Evolutionary conservation across 2,113 vertebrate genomes (phyloP).

Genomic region (Myiagra hebetior): DNA sequence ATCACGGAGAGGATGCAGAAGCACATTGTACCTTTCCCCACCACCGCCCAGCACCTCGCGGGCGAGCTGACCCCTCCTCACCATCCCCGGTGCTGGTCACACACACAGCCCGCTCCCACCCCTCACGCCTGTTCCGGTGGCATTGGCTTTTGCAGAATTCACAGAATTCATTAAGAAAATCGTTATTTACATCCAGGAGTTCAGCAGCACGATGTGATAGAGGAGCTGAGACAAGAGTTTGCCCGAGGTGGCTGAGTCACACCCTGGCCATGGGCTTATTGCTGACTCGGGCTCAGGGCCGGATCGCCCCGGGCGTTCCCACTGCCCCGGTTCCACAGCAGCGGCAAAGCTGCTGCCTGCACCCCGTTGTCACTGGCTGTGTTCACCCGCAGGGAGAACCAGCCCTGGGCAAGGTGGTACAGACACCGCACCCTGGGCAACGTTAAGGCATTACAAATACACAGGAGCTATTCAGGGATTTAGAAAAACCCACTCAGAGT

Average conservation of each 20-base stretch:
- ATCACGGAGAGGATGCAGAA: neutral
- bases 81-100: neutral
- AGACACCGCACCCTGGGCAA: neutral
- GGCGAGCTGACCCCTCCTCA: neutral
- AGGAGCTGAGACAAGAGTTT: conserved; percentile 16
- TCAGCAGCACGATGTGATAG: conserved; percentile 35
- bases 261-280: conserved; percentile 53
- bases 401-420: neutral
- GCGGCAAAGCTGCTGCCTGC: neutral
- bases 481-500: neutral
- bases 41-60: fast-evolving
- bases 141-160: conserved; percentile 68
- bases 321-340: neutral
- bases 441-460: conserved; percentile 21
- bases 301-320: neutral
- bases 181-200: conserved; percentile 48
- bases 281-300: conserved; percentile 49
- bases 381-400: neutral
- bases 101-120: neutral
- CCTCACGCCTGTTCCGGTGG: neutral
- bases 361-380: neutral
- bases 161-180: conserved; percentile 73
- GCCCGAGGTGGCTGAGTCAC: neutral
- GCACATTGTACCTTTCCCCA: neutral
- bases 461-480: neutral